Percentiles rank a stretch among this genome's conserved stretches.
Conservation (phyloP, 1,140 invertebrate genomes). For the Harlomillsia oculata region DNA sequence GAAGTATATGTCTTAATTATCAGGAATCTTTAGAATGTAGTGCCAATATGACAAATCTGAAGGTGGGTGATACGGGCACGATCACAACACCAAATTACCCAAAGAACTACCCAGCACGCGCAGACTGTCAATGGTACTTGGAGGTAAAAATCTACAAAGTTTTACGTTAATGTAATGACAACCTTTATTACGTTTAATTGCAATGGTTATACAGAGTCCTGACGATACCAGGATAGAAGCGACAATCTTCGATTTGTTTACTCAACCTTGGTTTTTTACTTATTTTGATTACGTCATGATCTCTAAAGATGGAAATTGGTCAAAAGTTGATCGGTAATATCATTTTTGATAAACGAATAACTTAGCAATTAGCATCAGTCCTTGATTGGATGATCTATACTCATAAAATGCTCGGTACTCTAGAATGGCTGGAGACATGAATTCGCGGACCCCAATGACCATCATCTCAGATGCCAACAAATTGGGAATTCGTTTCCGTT, state of each 20-base stretch:
- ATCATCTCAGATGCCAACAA: slow-evolving; percentile 29
- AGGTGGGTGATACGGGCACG: slow-evolving; percentile 26
- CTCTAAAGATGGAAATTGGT: slow-evolving; percentile 28
- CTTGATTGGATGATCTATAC: not conserved
- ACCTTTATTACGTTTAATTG: not conserved
- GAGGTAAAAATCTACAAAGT: slow-evolving; percentile 11
- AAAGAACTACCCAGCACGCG: slow-evolving; percentile 20
- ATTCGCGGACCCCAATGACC: slow-evolving; percentile 25
- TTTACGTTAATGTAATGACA: not conserved
- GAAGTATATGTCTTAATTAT: no score
- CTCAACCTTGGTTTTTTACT: slow-evolving; percentile 32
- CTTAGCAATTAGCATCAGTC: not conserved
- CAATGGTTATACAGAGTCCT: slow-evolving; percentile 15
- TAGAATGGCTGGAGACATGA: slow-evolving; percentile 31
- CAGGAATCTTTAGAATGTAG: slow-evolving; percentile 21
- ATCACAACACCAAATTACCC: slow-evolving; percentile 34
- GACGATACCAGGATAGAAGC: slow-evolving; percentile 17
- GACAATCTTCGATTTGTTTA: slow-evolving; percentile 28
- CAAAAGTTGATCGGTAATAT: slow-evolving; percentile 22
- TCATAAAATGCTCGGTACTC: not conserved
- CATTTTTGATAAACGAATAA: not conserved
- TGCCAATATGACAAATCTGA: slow-evolving; percentile 21
- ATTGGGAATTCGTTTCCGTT: slow-evolving; percentile 28
- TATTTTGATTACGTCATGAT: slow-evolving; percentile 33
- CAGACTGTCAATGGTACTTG: slow-evolving; percentile 26